A percentile compares a stretch with the other conserved stretches of the same genome.
Conservation (phyloP, 2,113 vertebrate genomes). For the Nyctibius bracteatus region DNA sequence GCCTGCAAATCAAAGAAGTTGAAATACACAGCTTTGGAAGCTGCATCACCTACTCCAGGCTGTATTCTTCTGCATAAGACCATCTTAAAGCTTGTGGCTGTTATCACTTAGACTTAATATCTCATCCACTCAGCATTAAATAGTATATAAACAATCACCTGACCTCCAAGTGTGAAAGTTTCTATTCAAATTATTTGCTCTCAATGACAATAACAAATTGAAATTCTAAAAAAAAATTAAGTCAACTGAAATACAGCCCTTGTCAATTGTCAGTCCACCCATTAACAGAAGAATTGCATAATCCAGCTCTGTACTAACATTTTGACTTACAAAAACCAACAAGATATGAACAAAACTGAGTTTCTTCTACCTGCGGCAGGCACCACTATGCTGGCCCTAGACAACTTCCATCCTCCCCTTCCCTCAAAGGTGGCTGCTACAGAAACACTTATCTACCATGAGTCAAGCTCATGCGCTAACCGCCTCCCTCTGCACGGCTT, state of each 20-base stretch:
- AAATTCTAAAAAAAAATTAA: background rate
- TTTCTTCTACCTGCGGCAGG: background rate
- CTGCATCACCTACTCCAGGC: background rate
- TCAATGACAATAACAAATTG: background rate
- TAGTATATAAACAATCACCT: background rate
- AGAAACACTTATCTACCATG: conserved; percentile 19
- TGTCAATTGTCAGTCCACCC: background rate
- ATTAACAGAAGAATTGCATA: background rate
- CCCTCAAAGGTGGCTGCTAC: background rate
- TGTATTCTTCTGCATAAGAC: background rate
- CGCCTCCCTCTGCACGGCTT: background rate
- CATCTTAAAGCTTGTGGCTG: background rate
- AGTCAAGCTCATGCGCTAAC: conserved; percentile 40
- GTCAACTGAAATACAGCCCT: background rate
- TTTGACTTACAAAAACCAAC: background rate
- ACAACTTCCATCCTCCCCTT: background rate
- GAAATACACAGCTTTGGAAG: background rate
- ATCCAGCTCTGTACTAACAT: background rate
- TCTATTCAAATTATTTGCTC: background rate
- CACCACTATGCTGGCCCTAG: background rate
- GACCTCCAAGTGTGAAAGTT: background rate
- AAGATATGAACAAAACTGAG: background rate
- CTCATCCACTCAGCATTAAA: background rate
- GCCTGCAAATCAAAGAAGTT: background rate
- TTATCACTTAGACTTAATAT: background rate